phyloP scores from a whole-genome alignment of 2,888 invertebrate genomes.

The Fabriciana adippe region DNA sequence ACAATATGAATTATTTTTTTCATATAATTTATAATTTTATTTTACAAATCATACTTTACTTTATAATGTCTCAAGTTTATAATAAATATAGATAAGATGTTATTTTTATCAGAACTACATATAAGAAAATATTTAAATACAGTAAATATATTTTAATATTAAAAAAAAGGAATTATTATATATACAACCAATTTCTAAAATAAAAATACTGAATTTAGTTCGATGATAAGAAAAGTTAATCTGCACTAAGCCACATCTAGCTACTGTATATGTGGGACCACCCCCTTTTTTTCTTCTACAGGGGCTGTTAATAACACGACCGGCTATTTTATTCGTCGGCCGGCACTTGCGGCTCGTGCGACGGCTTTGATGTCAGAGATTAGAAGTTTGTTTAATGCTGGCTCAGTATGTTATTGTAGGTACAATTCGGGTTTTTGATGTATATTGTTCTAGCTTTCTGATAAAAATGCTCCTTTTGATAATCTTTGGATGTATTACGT shows the following conservation, averaged over 20 bases:
- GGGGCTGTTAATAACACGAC: constrained; percentile 79
- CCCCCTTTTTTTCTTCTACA: constrained; percentile 60
- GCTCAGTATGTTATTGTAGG: constrained; percentile 46
- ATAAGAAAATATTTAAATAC: too few relatives aligned
- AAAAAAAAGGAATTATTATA: too few relatives aligned
- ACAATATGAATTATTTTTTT: background rate
- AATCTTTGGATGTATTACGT: constrained; percentile 20
- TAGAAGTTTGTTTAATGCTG: constrained; percentile 64
- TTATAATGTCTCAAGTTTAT: too few relatives aligned
- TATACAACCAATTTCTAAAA: too few relatives aligned
- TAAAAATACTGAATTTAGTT: background rate
- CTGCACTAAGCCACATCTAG: constrained; percentile 40
- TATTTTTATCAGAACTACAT: too few relatives aligned
- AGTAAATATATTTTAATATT: too few relatives aligned
- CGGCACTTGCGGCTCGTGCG: constrained; percentile 73
- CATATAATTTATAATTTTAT: background rate
- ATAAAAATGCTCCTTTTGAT: constrained; percentile 28
- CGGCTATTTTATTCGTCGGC: constrained; percentile 74
- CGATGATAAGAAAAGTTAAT: background rate
- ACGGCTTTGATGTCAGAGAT: constrained; percentile 75
- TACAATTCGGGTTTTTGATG: constrained; percentile 47
- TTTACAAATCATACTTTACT: background rate
- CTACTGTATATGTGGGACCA: constrained; percentile 29
- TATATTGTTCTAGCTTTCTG: constrained; percentile 34
- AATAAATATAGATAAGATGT: too few relatives aligned